These are phyloP conservation scores for Pachyseris speciosa DNA, from an alignment of 64 coral and sea anemone genomes.

Conservation along the genomic window DNA sequence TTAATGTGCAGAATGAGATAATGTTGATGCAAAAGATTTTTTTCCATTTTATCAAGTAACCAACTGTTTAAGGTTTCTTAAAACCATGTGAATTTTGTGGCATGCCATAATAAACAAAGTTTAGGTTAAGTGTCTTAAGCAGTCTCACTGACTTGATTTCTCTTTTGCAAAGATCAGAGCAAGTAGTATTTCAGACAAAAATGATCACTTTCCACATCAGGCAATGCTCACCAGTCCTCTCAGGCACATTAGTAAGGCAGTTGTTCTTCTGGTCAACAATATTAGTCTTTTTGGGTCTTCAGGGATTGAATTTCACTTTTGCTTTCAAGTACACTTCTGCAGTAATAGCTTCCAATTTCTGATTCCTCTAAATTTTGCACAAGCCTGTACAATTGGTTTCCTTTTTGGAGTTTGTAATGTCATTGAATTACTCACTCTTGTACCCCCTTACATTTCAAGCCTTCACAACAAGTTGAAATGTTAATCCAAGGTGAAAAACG, in stretches of 20 bases:
- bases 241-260: not conserved
- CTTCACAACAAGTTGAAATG: too few relatives aligned
- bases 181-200: not conserved
- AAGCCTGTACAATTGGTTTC: too few relatives aligned
- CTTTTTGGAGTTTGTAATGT: too few relatives aligned
- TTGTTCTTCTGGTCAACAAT: not conserved
- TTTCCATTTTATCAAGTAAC: not conserved
- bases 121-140: not conserved
- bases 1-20: constrained; percentile 18
- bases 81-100: not conserved
- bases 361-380: not conserved
- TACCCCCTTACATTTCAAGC: too few relatives aligned
- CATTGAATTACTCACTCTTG: too few relatives aligned
- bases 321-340: too few relatives aligned
- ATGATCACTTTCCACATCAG: not conserved
- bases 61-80: too few relatives aligned
- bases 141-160: not conserved
- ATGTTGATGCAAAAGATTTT: not conserved
- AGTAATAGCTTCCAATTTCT: not conserved
- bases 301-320: too few relatives aligned
- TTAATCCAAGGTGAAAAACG: too few relatives aligned
- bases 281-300: not conserved
- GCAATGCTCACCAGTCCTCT: constrained; percentile 38
- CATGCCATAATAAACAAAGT: not conserved
- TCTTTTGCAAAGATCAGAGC: not conserved